Evolutionary conservation across 2,113 vertebrate genomes (phyloP), one percentile per base, ranked within the genome.

Genomic region (Alethe diademata): DNA sequence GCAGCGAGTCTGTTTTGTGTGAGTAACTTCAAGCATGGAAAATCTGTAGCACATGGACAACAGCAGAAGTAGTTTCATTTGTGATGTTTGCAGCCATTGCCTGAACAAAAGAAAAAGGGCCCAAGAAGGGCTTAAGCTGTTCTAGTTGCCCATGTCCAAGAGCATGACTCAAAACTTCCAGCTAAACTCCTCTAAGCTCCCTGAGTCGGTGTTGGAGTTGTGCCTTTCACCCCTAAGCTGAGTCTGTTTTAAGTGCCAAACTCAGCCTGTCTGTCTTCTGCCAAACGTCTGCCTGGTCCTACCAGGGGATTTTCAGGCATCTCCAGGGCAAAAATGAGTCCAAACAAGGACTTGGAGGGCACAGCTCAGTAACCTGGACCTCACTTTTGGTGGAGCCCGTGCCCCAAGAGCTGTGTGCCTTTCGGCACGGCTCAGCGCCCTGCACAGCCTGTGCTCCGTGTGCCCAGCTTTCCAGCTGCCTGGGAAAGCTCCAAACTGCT

Each of bases 371-470:
- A 73, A 25, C 5, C n/a, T 26, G 60, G 14, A 24, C 8, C 48
- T 65, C 6, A 1, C 29, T 61, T 48, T 2, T 4, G 28, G 36
- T 23, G 31, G 14, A 5, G 5, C 8, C 18, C 6, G 0, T 22
- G 24, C 4, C 18, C 42, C 5, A 9, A 56, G 33, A 17, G 24
- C 40, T 43, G 18, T 2, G 3, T 73, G 69, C 47, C 0, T 0
- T 35, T 57, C 2, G 19, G 22, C 6, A 3, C 10, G 35, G 73
- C 85, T 81, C 22, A 42, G 3, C 0, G 0, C 61, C 61, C 72
- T 25, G 71, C 74, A 16, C 72, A 54, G 64, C n/a, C 81, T 66
- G 42, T 42, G 45, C 78, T 70, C 70, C 33, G 19, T 0, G 0
- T 75, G 53, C 89, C n/a, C 0, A 0, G 14, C 25, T 78, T 51